Evolutionary conservation across 2,888 invertebrate species (phyloP).

Genomic region (Gymnoscelis rufifasciata): DNA sequence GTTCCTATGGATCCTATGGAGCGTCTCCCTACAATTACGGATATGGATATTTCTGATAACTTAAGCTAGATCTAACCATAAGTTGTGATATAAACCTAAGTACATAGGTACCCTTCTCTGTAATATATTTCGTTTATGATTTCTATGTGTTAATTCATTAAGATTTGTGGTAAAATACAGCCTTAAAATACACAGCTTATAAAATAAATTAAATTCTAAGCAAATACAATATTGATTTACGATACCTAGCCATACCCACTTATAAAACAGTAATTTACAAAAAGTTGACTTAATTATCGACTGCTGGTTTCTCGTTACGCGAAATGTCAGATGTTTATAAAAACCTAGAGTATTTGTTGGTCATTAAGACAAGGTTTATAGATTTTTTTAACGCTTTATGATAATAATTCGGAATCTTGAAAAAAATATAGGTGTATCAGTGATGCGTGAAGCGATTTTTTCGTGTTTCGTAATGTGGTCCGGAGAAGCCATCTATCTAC

Average conservation of each 20-base stretch:
- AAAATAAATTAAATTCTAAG: slow-evolving; percentile 13
- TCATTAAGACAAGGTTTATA: too few relatives aligned
- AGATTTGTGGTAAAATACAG: background rate
- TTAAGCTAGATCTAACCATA: too few relatives aligned
- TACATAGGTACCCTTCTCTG: slow-evolving; percentile 2
- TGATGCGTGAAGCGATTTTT: too few relatives aligned
- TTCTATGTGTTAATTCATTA: slow-evolving; percentile 7
- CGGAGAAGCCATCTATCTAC: too few relatives aligned
- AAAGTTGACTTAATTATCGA: slow-evolving; percentile 26
- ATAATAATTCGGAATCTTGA: too few relatives aligned
- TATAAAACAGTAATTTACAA: slow-evolving; percentile 23
- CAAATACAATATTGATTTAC: slow-evolving; percentile 27
- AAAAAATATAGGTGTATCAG: too few relatives aligned
- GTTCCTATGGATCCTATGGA: slow-evolving; percentile 52
- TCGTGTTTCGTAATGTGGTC: too few relatives aligned
- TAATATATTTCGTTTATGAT: slow-evolving; percentile 28
- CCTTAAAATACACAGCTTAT: background rate
- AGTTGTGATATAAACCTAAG: too few relatives aligned
- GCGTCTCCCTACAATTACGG: slow-evolving; percentile 57
- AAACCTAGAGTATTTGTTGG: slow-evolving; percentile 4
- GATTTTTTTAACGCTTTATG: too few relatives aligned
- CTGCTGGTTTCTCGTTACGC: slow-evolving; percentile 13
- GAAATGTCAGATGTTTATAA: slow-evolving; percentile 24
- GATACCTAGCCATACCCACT: slow-evolving; percentile 12
- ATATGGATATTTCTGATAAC: slow-evolving; percentile 55